A percentile compares a stretch with the other conserved stretches of the same genome.
These are phyloP conservation scores for Yponomeuta cagnagella DNA, from an alignment of 2,888 invertebrate genomes.

Conservation along the genomic window DNA sequence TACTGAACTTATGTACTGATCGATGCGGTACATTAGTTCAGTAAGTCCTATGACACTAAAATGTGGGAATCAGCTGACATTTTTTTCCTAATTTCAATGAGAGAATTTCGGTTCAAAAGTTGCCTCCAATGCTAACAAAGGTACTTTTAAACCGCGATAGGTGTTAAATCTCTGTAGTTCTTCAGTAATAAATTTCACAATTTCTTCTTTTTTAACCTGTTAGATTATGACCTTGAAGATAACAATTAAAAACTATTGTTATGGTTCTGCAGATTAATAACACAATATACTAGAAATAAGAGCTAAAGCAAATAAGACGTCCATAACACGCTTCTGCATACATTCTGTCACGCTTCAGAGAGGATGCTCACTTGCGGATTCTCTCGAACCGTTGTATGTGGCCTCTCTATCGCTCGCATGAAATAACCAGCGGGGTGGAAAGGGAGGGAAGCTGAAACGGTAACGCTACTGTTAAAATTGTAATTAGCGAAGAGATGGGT, in stretches of 20 bases:
- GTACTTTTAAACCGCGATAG: too few relatives aligned
- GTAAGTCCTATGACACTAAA: too few relatives aligned
- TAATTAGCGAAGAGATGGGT: slow-evolving; percentile 10
- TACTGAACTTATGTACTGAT: too few relatives aligned
- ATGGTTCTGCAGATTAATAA: neutral
- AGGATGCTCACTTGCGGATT: slow-evolving; percentile 4
- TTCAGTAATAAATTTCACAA: neutral
- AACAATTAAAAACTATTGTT: too few relatives aligned
- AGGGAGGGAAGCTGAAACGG: neutral
- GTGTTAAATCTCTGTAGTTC: too few relatives aligned
- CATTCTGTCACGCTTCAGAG: slow-evolving; percentile 4
- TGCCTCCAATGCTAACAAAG: too few relatives aligned
- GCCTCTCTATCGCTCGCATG: neutral
- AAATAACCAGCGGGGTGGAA: neutral
- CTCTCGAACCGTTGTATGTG: slow-evolving; percentile 3
- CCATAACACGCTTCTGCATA: slow-evolving; percentile 1
- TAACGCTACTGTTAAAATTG: slow-evolving; percentile 14
- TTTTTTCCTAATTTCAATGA: too few relatives aligned
- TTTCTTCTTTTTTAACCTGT: neutral
- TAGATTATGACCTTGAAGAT: too few relatives aligned
- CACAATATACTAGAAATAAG: neutral
- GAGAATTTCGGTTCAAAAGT: too few relatives aligned
- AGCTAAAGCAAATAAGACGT: neutral
- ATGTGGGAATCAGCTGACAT: too few relatives aligned
- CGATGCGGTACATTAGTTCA: too few relatives aligned